These are phyloP conservation scores for Eulithis prunata DNA, from an alignment of 2,888 invertebrate species.

Conservation along the genomic window DNA sequence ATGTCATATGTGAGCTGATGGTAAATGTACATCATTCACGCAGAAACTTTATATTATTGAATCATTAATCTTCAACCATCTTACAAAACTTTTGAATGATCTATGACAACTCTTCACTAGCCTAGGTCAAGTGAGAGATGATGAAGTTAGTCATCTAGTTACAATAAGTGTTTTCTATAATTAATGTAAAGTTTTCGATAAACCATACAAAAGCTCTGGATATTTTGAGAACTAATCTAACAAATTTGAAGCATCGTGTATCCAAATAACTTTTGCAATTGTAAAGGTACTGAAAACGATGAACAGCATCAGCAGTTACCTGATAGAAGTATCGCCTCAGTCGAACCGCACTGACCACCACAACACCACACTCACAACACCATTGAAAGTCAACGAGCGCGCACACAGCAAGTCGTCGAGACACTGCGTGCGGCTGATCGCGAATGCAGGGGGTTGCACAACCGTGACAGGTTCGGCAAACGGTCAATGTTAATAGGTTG, in stretches of 20 bases:
- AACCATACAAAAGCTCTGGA: too few species aligned
- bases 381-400: constrained; percentile 41
- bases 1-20: constrained; percentile 20
- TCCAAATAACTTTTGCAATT: too few species aligned
- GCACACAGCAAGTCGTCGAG: constrained; percentile 43
- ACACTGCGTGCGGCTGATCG: constrained; percentile 39
- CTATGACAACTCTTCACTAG: background rate
- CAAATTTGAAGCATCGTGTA: too few species aligned
- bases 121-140: too few species aligned
- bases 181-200: too few species aligned
- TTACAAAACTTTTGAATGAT: background rate
- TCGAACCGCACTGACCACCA: constrained; percentile 36
- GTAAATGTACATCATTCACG: constrained; percentile 16
- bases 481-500: constrained; percentile 64
- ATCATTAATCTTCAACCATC: background rate
- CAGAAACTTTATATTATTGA: background rate
- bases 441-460: constrained; percentile 47
- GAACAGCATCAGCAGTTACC: constrained; percentile 9
- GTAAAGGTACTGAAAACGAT: background rate
- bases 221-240: too few species aligned
- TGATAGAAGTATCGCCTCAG: constrained; percentile 14
- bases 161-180: too few species aligned
- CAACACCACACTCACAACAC: constrained; percentile 41
- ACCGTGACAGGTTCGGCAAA: constrained; percentile 41
- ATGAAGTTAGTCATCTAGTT: too few species aligned